A percentile compares a stretch with the other conserved stretches of the same genome.
phyloP scores from a whole-genome alignment of 2,888 invertebrate species.

The Icerya purchasi region DNA sequence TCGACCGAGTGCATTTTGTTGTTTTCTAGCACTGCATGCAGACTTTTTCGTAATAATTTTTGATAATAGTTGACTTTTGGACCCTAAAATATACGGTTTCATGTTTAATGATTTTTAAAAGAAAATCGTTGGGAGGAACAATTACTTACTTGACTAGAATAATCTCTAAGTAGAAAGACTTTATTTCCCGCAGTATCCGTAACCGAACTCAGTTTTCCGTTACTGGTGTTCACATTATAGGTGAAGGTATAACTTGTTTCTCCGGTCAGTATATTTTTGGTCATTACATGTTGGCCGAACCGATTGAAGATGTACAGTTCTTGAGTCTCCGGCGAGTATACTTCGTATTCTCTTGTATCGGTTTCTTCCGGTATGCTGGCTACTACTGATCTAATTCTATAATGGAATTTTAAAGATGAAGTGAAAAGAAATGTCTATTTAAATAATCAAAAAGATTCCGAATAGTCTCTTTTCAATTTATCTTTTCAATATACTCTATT shows the following conservation, averaged over 20 bases:
- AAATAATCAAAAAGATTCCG: no score
- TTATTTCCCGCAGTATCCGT: conserved; percentile 83
- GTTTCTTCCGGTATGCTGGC: conserved; percentile 74
- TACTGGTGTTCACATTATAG: conserved; percentile 90
- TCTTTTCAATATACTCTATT: no score
- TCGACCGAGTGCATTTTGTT: no score
- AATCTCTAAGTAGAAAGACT: conserved; percentile 60
- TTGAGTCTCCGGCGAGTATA: conserved; percentile 74
- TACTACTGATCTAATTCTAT: conserved; percentile 62
- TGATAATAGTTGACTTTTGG: no score
- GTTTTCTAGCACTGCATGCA: no score
- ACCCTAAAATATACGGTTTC: no score
- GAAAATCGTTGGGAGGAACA: no score
- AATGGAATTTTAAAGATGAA: no score
- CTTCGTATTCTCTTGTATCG: conserved; percentile 67
- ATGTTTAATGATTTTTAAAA: no score
- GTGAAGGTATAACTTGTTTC: conserved; percentile 82
- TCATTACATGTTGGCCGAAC: conserved; percentile 85
- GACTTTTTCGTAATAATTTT: no score
- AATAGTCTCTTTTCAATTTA: no score
- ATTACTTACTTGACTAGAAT: conserved; percentile 39
- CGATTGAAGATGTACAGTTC: conserved; percentile 84
- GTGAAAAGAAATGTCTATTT: no score
- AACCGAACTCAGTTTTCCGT: conserved; percentile 80
- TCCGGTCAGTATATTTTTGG: conserved; percentile 83